Evolutionary conservation across 2,797 vertebrate genomes (phyloP).

Genomic region (Cichlasoma orientale): DNA sequence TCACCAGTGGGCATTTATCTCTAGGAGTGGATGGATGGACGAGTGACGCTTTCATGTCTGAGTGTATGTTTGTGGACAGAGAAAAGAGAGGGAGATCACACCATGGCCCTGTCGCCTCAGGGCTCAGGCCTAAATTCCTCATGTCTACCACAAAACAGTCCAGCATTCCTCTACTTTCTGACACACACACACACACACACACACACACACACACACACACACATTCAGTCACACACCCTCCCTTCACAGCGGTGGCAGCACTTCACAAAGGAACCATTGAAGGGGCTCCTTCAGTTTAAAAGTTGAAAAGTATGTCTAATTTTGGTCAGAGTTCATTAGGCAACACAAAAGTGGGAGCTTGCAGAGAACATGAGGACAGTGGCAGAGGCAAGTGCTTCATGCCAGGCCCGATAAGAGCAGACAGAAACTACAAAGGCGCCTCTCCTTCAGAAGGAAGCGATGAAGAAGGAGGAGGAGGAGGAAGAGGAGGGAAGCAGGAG

Average conservation of each 20-base stretch:
- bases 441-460: slow-evolving; percentile 74
- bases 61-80: slow-evolving; percentile 10
- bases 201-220: slow-evolving; percentile 44
- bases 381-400: slow-evolving; percentile 82
- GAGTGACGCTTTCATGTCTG: slow-evolving; percentile 3
- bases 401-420: slow-evolving; percentile 81
- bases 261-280: slow-evolving; percentile 84
- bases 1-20: background rate
- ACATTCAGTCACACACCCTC: slow-evolving; percentile 48
- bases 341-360: slow-evolving; percentile 83
- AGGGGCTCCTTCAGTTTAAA: slow-evolving; percentile 80
- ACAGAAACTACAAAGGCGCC: slow-evolving; percentile 79
- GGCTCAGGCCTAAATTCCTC: slow-evolving; percentile 78
- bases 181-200: slow-evolving; percentile 42
- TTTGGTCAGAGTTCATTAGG: slow-evolving; percentile 87
- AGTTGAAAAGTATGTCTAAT: slow-evolving; percentile 87
- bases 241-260: slow-evolving; percentile 67
- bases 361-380: slow-evolving; percentile 83
- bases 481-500: slow-evolving; percentile 46
- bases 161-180: slow-evolving; percentile 75
- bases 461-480: slow-evolving; percentile 63
- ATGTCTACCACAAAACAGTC: slow-evolving; percentile 76
- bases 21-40: background rate
- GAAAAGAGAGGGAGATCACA: slow-evolving; percentile 46
- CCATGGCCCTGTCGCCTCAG: slow-evolving; percentile 61